Conservation (phyloP, 2,888 invertebrate genomes). For the Heliconius sara region DNA sequence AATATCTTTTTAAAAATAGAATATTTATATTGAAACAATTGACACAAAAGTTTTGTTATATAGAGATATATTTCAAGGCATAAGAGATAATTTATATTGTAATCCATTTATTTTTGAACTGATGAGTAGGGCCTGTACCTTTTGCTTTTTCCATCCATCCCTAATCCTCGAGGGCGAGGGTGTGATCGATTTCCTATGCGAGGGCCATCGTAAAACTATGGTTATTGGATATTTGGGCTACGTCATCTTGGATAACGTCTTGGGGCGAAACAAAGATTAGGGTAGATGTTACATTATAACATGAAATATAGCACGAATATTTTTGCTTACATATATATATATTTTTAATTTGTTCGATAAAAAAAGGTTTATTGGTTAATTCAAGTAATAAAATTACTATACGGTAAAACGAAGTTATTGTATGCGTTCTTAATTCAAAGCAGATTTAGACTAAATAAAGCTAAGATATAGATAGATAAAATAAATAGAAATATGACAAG, state of each 20-base stretch:
- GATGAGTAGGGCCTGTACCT: conserved; percentile 36
- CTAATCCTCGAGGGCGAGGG: conserved; percentile 72
- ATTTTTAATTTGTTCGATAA: not conserved
- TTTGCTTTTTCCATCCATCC: conserved; percentile 64
- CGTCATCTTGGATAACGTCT: conserved; percentile 43
- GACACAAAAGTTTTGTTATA: not conserved
- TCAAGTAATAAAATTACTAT: not conserved
- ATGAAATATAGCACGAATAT: not conserved
- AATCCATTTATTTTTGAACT: not conserved
- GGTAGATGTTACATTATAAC: conserved; percentile 11
- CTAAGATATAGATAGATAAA: not conserved
- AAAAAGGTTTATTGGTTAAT: not conserved
- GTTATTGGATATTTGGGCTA: conserved; percentile 77
- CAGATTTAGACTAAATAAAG: not conserved
- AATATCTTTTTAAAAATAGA: too few relatives aligned
- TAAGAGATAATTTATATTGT: not conserved
- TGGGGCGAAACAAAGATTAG: conserved; percentile 30
- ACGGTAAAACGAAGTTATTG: not conserved
- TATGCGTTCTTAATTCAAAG: not conserved
- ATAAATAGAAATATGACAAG: not conserved
- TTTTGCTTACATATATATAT: not conserved
- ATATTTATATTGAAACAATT: not conserved
- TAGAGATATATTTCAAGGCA: not conserved
- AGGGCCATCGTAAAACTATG: conserved; percentile 76
- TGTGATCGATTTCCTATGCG: conserved; percentile 74